A percentile compares a stretch with the other conserved stretches of the same genome.
These are phyloP conservation scores for Bothrops jararaca DNA, from an alignment of 2,113 vertebrate genomes.

Conservation along the genomic window DNA sequence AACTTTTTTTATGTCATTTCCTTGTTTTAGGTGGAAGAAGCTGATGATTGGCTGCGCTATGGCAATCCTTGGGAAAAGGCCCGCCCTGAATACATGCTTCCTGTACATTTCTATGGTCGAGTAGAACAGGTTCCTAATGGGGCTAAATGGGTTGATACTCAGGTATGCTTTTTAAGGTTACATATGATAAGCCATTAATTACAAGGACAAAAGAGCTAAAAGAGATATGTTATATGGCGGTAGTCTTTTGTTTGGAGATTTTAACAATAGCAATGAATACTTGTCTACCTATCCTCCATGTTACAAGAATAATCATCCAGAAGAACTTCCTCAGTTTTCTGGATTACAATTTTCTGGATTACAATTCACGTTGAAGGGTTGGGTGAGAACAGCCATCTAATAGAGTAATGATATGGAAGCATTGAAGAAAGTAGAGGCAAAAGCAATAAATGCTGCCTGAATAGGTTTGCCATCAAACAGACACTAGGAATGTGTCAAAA, in stretches of 20 bases:
- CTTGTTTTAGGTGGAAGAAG: constrained; percentile 80
- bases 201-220: background rate
- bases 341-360: background rate
- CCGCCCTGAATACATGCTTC: constrained; percentile 84
- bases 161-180: constrained; percentile 63
- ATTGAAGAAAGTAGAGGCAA: background rate
- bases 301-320: background rate
- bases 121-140: constrained; percentile 72
- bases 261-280: background rate
- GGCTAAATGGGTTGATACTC: constrained; percentile 78
- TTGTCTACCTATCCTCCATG: background rate
- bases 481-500: background rate
- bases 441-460: background rate
- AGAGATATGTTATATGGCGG: background rate
- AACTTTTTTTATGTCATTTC: accelerated
- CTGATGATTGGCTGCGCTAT: constrained; percentile 86
- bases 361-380: background rate
- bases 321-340: background rate
- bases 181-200: background rate
- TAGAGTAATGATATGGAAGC: background rate
- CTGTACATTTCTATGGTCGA: constrained; percentile 81
- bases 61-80: constrained; percentile 91
- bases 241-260: background rate
- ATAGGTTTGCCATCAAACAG: background rate
- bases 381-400: background rate